These are phyloP conservation scores for Melanaphis sacchari DNA, from an alignment of 1,140 invertebrate genomes.

Conservation along the genomic window DNA sequence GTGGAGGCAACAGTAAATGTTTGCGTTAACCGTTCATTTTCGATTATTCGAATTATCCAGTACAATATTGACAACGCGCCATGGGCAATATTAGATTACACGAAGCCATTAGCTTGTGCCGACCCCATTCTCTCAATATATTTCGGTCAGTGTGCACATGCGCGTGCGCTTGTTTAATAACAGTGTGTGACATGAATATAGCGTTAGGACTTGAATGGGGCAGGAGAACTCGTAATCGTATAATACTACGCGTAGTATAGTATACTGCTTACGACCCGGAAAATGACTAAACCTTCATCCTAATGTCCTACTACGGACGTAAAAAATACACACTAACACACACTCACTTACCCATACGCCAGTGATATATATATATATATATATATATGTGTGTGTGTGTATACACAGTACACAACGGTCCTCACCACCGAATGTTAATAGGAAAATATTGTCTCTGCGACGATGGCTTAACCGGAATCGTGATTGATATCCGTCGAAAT, in stretches of 20 bases:
- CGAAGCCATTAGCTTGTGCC: neutral
- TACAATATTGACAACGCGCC: constrained; percentile 12
- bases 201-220: neutral
- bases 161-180: neutral
- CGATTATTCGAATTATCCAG: constrained; percentile 24
- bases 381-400: too few species aligned
- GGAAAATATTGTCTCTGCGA: constrained; percentile 24
- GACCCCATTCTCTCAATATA: neutral
- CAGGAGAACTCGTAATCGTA: neutral
- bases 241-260: neutral
- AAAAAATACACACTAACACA: neutral
- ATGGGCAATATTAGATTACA: constrained; percentile 7
- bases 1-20: neutral
- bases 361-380: neutral
- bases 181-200: neutral
- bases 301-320: neutral
- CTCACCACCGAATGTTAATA: neutral
- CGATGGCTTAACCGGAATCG: neutral
- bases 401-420: neutral
- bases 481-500: constrained; percentile 36
- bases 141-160: neutral
- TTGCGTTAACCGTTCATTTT: neutral
- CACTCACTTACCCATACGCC: rapidly evolving
- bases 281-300: neutral
- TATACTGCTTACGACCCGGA: neutral